Base-by-base conservation (phyloP, 35 echinoderm and acorn worm genomes). In the Apostichopus parvimensis region DNA sequence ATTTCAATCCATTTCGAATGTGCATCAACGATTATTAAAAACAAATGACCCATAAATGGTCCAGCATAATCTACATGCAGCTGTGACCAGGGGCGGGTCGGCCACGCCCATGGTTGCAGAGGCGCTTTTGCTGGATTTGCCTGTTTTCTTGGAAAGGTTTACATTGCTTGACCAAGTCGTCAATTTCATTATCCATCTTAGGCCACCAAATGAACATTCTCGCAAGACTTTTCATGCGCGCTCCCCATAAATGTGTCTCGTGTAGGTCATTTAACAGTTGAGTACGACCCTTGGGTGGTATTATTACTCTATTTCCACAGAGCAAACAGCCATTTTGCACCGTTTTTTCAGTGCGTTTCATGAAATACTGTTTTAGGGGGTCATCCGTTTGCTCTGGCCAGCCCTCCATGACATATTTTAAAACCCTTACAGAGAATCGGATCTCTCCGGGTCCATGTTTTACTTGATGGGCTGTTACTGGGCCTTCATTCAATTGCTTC, bases 51-150 rank as follows among this genome's bases (percentile, higher is more conserved):
- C 45, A 91, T 60, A 4, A 94, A 82, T 87, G 92, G 95, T 79
- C 92, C 95, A 10, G 95, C 92, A 94, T 92, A 96, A 64, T 96
- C 90, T 77, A 93, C 58, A 60, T 94, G 95, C 6, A 96, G 13
- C 13, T 90, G 4, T 57, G n/a, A 71, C 86, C 93, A 94, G 72
- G 95, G 93, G 1, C 23, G 20, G 58, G 20, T 92, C 10, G 95
- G 93, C 59, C 75, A 94, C 77, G 93, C 91, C 95, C 95, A 94
- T 54, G 90, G 91, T n/a, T 96, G 86, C 6, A 92, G 23, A 1
- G 90, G 95, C 55, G 91, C 84, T 90, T 76, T 83, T 52, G 86
- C 53, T 52, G 93, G 95, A 17, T 57, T 13, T 64, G 90, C 78
- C 18, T 81, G 15, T 73, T 87, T 62, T 10, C 17, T 72, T 90